Conservation (phyloP, 1,140 invertebrate species). For the Zaprionus camerounensis region DNA sequence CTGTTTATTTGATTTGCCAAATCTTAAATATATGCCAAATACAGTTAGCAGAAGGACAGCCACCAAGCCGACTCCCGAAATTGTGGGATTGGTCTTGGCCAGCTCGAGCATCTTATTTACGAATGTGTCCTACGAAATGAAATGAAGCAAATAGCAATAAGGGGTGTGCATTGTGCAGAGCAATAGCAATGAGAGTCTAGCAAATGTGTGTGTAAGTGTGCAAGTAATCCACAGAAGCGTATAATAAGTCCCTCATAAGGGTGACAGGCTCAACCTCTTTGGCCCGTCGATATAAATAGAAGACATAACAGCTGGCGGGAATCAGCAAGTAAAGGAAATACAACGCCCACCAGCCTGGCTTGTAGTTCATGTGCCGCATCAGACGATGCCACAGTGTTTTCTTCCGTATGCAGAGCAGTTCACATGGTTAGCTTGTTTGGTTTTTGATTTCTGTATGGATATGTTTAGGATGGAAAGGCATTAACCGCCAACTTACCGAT, state of each 20-base stretch:
- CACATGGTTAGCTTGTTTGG: constrained; percentile 36
- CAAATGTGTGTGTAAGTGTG: constrained; percentile 26
- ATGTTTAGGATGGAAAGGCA: not conserved
- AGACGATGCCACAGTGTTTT: constrained; percentile 89
- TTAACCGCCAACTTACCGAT: constrained; percentile 87
- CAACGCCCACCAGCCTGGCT: constrained; percentile 90
- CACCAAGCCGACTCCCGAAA: constrained; percentile 93
- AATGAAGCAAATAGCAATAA: constrained; percentile 50
- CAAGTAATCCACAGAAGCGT: constrained; percentile 13
- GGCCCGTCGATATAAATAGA: constrained; percentile 88
- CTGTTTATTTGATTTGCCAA: constrained; percentile 73
- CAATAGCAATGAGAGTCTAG: constrained; percentile 20
- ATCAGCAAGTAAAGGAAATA: constrained; percentile 91
- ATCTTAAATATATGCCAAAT: constrained; percentile 87
- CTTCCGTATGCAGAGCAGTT: constrained; percentile 82
- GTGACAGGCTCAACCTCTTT: constrained; percentile 87
- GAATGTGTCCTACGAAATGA: constrained; percentile 89
- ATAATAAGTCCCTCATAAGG: not conserved
- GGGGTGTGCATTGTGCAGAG: constrained; percentile 44
- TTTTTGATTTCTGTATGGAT: constrained; percentile 10
- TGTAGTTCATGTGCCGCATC: constrained; percentile 90
- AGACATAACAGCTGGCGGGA: constrained; percentile 89
- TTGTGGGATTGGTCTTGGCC: constrained; percentile 95
- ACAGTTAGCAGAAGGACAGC: constrained; percentile 87
- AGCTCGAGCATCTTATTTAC: constrained; percentile 92